These are phyloP conservation scores for Pedionomus torquatus DNA, from an alignment of 2,113 vertebrate species.

Conservation along the genomic window DNA sequence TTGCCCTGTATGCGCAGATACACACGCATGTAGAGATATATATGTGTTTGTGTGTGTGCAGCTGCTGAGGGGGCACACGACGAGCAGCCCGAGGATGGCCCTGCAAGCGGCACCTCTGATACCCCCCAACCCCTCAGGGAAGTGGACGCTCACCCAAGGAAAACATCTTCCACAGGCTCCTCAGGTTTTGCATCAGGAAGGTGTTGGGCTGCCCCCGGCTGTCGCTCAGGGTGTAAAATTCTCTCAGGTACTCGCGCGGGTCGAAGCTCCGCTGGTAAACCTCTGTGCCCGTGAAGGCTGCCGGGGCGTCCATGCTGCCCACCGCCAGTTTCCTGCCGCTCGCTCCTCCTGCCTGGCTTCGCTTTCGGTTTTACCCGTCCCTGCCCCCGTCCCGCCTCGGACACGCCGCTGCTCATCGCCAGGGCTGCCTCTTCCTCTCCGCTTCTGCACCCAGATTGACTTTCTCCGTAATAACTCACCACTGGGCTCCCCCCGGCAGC, in stretches of 20 bases:
- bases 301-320: background rate
- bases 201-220: background rate
- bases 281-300: background rate
- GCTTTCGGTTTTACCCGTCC: accelerated
- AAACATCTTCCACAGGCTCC: background rate
- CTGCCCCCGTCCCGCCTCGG: accelerated
- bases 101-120: accelerated
- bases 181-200: background rate
- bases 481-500: background rate
- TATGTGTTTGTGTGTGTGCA: no score
- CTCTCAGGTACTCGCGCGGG: background rate
- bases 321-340: accelerated
- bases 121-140: accelerated
- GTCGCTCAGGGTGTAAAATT: background rate
- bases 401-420: accelerated
- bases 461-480: accelerated
- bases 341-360: accelerated
- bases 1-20: accelerated
- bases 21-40: accelerated
- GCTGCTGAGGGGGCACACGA: background rate
- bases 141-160: background rate
- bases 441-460: accelerated
- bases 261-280: constrained; percentile 26
- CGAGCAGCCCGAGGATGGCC: background rate
- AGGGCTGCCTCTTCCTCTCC: no score